Conservation (phyloP, 2,797 vertebrate genomes). For the Urocyon cinereoargenteus region DNA sequence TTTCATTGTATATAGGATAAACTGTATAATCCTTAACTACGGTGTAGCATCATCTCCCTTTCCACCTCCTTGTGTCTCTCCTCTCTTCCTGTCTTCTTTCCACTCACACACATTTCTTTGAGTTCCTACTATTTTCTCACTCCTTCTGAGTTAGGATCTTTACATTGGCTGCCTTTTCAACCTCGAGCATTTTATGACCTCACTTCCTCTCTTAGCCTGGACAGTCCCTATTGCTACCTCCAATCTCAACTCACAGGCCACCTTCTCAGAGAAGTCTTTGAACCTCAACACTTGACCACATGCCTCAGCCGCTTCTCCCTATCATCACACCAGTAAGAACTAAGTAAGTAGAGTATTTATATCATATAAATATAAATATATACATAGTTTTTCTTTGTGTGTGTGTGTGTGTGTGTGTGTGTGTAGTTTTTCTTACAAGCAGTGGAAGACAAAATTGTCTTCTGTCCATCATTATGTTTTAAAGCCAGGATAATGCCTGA, state of each 20-base stretch:
- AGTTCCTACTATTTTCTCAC: not conserved
- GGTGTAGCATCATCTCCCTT: not conserved
- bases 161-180: not conserved
- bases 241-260: not conserved
- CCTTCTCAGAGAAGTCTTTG: not conserved
- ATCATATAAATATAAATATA: not conserved
- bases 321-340: not conserved
- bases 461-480: not conserved
- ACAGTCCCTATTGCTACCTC: not conserved
- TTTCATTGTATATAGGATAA: not conserved
- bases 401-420: not conserved
- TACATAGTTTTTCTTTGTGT: not conserved
- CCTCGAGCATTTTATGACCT: not conserved
- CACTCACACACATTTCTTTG: not conserved
- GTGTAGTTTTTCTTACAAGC: not conserved
- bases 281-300: not conserved
- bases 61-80: accelerated
- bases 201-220: not conserved
- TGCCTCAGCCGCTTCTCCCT: not conserved
- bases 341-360: not conserved
- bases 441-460: not conserved
- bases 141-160: not conserved
- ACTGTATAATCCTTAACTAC: not conserved
- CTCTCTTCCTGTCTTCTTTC: not conserved
- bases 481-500: not conserved